Conservation (phyloP, 2,888 invertebrate genomes). For the Drosophila buzzatii region DNA sequence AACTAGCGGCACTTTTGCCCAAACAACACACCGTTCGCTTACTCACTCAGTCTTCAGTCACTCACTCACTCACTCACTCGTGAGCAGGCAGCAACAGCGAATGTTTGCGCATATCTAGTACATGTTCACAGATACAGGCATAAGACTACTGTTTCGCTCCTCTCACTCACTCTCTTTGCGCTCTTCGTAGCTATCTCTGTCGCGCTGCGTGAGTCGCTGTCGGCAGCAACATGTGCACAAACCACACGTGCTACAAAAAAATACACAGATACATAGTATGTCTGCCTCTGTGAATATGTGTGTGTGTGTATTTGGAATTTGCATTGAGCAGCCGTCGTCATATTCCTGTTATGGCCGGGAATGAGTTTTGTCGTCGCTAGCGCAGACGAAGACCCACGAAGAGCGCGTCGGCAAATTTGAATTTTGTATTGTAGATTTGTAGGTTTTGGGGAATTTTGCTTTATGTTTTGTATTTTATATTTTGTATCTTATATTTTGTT, state of each 20-base stretch:
- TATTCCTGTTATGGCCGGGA: constrained; percentile 55
- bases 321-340: constrained; percentile 68
- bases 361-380: constrained; percentile 35
- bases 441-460: constrained; percentile 29
- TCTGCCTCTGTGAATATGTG: not conserved
- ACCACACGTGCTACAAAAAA: constrained; percentile 80
- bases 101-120: constrained; percentile 43
- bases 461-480: not conserved
- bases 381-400: constrained; percentile 38
- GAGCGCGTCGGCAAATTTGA: constrained; percentile 37
- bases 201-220: constrained; percentile 38
- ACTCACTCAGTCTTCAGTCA: constrained; percentile 22
- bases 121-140: constrained; percentile 18
- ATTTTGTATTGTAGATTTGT: constrained; percentile 27
- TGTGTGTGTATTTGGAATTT: constrained; percentile 70
- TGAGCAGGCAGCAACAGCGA: constrained; percentile 37
- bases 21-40: constrained; percentile 55
- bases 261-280: constrained; percentile 39
- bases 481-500: constrained; percentile 24
- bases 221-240: constrained; percentile 77
- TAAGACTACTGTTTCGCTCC: constrained; percentile 11
- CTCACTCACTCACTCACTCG: constrained; percentile 17
- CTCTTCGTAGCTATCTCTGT: constrained; percentile 33
- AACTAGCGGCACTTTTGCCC: constrained; percentile 76
- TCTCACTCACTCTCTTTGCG: constrained; percentile 34